Conservation (phyloP, 2,113 vertebrate species). For the Centropus unirufus region DNA sequence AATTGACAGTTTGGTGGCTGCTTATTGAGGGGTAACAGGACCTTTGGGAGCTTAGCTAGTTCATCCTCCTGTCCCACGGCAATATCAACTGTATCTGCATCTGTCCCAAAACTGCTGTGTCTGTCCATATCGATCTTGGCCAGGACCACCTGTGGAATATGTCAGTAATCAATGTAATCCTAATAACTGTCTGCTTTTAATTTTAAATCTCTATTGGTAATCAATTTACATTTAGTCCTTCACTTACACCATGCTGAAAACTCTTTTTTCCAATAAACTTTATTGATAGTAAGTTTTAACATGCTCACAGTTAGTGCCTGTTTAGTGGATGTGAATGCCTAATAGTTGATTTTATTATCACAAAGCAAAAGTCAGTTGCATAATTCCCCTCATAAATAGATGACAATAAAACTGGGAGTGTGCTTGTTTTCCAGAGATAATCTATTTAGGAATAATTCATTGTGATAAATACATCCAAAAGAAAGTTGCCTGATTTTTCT, state of each 20-base stretch:
- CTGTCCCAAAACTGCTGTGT: background rate
- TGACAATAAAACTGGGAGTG: background rate
- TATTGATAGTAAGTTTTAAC: constrained; percentile 30
- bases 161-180: background rate
- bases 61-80: background rate
- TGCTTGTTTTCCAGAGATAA: background rate
- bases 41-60: background rate
- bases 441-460: background rate
- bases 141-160: background rate
- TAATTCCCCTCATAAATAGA: background rate
- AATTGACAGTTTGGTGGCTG: background rate
- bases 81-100: background rate
- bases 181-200: background rate
- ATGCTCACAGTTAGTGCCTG: constrained; percentile 28
- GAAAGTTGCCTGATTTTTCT: background rate
- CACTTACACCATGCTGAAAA: background rate
- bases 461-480: background rate
- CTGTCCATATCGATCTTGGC: background rate
- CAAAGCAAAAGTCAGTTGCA: constrained; percentile 27
- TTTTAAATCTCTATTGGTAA: background rate
- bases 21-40: background rate
- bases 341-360: background rate
- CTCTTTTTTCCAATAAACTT: background rate
- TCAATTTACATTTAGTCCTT: background rate
- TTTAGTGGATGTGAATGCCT: constrained; percentile 47